These are phyloP conservation scores for Boulengeromyrus knoepffleri DNA, from an alignment of 2,113 vertebrate genomes.

Conservation along the genomic window DNA sequence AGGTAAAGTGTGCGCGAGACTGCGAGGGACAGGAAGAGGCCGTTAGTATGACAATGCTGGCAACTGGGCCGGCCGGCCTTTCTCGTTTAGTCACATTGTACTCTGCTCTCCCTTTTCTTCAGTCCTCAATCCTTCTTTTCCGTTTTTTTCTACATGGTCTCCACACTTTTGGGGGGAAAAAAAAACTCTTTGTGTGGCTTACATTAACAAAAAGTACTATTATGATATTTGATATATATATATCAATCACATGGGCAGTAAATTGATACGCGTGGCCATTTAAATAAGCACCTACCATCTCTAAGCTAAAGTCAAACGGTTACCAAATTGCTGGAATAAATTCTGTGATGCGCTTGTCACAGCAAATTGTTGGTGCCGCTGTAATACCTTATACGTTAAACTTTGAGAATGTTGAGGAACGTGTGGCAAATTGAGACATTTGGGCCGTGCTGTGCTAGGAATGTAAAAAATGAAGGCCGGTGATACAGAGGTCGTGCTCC, in stretches of 20 bases:
- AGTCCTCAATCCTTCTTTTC: neutral
- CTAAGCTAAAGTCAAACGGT: neutral
- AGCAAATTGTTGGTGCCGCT: neutral
- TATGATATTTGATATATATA: neutral
- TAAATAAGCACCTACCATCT: neutral
- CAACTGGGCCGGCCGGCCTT: constrained; percentile 50
- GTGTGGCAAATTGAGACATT: neutral
- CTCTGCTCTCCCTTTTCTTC: neutral
- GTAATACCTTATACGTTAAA: neutral
- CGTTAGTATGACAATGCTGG: constrained; percentile 52
- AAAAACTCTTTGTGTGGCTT: neutral
- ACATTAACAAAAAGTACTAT: neutral
- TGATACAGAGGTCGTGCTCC: neutral
- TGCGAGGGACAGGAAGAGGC: constrained; percentile 50
- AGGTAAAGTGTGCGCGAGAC: constrained; percentile 42
- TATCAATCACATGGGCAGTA: neutral
- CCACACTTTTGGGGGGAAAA: neutral
- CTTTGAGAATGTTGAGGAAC: neutral
- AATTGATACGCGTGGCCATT: neutral
- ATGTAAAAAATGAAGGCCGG: neutral
- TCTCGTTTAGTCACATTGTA: constrained; percentile 49
- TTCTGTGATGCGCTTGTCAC: neutral
- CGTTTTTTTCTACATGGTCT: neutral
- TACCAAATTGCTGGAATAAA: neutral
- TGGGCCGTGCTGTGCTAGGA: neutral